Base-by-base conservation (phyloP, 2,888 invertebrate genomes). In the Chloroclystis v-ata region DNA sequence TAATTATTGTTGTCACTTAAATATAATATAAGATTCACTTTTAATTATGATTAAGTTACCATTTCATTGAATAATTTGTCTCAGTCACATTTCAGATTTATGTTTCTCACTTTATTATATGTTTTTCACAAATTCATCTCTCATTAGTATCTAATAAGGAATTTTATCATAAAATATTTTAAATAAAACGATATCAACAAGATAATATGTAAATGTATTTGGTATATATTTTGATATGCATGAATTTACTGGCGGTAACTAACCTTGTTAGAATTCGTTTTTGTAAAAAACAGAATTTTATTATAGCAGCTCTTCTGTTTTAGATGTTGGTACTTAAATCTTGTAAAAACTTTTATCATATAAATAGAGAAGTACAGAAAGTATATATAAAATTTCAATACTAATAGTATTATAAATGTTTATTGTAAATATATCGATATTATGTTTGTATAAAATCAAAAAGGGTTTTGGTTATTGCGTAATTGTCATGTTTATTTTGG, bases 201-300 rank as follows among this genome's bases (percentile, higher is more conserved):
- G 69, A 64, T 69, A 69, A 68, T 67, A 73, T 35, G 35, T 35
- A 20, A 75, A 73, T 75, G 74, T 74, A 76, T 78, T 78, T 68
- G 75, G 75, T 75, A 83, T 82, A 83, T 84, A 84, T 85, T 85
- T 85, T 84, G 82, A 83, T 84, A 85, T 75, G 74, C 71, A 72
- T 78, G 74, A 73, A 77, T 84, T 82, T 84, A 81, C 76, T 68
- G 69, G 72, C 66, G 74, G 62, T 61, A 55, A 64, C 67, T 60
- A 56, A 63, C 67, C 69, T 64, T 69, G 59, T 67, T 65, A 64
- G 58, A 60, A 62, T 62, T 61, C 58, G 61, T 64, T 72, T 72
- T 68, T 74, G 67, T 69, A 72, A 68, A 47, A 67, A 61, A 61
- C 63, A 64, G 68, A 60, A 63, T 63, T 42, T 50, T 51, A 60